Evolutionary conservation across 2,888 invertebrate species (phyloP).

Genomic region (Metellina segmentata): DNA sequence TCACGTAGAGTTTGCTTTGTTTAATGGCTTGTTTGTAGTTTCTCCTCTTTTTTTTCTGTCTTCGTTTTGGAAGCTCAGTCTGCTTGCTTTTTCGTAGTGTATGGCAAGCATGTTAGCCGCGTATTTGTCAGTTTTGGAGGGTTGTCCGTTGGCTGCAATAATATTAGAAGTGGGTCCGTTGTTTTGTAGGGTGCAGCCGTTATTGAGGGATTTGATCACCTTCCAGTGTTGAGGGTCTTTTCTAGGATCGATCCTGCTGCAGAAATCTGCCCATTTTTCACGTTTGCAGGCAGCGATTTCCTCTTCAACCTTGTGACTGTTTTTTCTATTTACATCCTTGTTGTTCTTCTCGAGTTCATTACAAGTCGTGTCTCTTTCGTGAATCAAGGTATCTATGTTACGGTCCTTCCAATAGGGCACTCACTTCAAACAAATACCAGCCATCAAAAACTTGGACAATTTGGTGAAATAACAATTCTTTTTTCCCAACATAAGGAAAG

Average conservation of each 20-base stretch:
- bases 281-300: background rate
- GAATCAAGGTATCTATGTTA: slow-evolving; percentile 20
- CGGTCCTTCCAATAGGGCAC: slow-evolving; percentile 33
- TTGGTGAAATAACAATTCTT: no score
- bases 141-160: no score
- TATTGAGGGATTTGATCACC: background rate
- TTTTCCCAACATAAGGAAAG: no score
- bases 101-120: background rate
- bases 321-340: background rate
- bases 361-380: slow-evolving; percentile 8
- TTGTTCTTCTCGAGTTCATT: slow-evolving; percentile 5
- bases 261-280: background rate
- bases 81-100: slow-evolving; percentile 17
- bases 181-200: background rate
- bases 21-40: no score
- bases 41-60: background rate
- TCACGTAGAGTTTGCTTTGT: no score
- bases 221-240: slow-evolving; percentile 6
- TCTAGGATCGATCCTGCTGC: background rate
- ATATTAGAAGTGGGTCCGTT: no score
- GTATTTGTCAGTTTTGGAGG: background rate
- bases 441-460: no score
- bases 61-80: background rate
- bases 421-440: no score
- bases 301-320: background rate